Base-by-base conservation (phyloP, 2,797 vertebrate species). In the Helostoma temminkii region DNA sequence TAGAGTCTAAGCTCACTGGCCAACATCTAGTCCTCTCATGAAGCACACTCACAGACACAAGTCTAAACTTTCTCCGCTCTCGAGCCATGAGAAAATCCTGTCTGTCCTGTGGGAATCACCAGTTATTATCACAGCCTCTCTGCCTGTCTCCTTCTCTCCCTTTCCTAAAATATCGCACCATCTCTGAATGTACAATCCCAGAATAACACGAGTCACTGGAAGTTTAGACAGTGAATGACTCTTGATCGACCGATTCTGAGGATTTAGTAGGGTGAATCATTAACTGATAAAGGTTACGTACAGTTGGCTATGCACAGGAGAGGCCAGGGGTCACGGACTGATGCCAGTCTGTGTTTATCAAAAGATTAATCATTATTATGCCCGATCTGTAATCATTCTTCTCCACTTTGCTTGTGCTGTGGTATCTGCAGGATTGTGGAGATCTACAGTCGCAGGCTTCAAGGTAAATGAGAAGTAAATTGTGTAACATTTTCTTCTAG, bases 401-500 rank as follows among this genome's bases (percentile, higher is more conserved):
- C 18, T 60, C n/a, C 3, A 2, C 15, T 69, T 30, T 75, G 14
- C 28, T 49, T 85, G 49, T 77, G 42, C 30, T 74, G 73, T 71
- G 54, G 6, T 68, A 68, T 80, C 45, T 84, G 37, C 83, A 96
- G 95, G 89, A 95, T 95, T 88, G 96, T 96, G 71, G 96, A 96
- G 89, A 94, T 96, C 78, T 96, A 85, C 85, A 96, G 95, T 66
- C 90, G 95, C 45, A 93, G 96, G 78, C 94, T 96, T 83, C 95
- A 96, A 94, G 95, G 96, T 96, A 83, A 83, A 52, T 1, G 0
- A 1, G 6, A 8, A 43, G 32, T 2, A 28, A 6, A 34, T 14
- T 18, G 12, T 26, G 18, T 32, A 41, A 11, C 19, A 26, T 26
- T 48, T 47, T 45, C 18, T 36, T 30, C 2, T 14, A 3, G 11